phyloP scores from a whole-genome alignment of 2,113 vertebrate species.

The Dromas ardeola region DNA sequence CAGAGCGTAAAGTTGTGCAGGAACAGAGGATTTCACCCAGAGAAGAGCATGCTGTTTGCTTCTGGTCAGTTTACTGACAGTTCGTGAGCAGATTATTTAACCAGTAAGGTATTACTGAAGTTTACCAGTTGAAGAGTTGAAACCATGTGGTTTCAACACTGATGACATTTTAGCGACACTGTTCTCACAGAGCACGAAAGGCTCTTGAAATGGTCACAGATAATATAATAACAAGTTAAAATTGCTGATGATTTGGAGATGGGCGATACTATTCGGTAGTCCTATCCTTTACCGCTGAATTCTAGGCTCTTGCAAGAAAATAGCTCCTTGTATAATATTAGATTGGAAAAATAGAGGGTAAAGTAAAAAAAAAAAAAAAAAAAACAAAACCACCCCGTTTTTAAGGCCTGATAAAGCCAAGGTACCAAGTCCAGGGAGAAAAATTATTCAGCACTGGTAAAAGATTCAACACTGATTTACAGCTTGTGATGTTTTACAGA shows the following conservation, averaged over 20 bases:
- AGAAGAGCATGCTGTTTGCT: not conserved
- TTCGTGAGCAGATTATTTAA: not conserved
- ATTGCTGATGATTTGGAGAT: not conserved
- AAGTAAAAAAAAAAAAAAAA: not conserved
- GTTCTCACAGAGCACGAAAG: not conserved
- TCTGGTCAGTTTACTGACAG: not conserved
- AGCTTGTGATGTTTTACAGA: not conserved
- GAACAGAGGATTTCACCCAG: not conserved
- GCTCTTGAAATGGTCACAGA: not conserved
- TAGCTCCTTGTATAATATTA: not conserved
- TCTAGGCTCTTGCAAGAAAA: not conserved
- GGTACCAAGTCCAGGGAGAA: not conserved
- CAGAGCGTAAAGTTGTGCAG: not conserved
- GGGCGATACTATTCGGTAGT: not conserved
- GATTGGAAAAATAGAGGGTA: not conserved
- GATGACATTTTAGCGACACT: not conserved
- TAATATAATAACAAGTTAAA: not conserved
- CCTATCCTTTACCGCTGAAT: not conserved
- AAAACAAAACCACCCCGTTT: not conserved
- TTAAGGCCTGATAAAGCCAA: not conserved
- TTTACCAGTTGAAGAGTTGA: not conserved
- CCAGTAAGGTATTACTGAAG: not conserved
- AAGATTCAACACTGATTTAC: not conserved
- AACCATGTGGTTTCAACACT: not conserved
- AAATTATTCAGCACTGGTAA: not conserved